Evolutionary conservation across 2,888 invertebrate species (phyloP).

Genomic region (Drosophila longiperda): DNA sequence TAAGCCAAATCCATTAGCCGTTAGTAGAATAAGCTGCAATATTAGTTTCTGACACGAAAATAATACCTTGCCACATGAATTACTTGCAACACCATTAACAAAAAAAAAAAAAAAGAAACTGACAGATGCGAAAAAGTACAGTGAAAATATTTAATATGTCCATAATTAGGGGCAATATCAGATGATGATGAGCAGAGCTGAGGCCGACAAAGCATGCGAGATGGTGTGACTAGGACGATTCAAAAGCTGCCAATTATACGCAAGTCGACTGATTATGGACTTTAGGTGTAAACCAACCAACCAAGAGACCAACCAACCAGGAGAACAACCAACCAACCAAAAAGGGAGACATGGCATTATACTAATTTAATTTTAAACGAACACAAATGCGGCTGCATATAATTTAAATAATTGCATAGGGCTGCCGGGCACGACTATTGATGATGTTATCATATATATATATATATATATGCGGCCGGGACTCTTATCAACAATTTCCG

Average conservation of each 20-base stretch:
- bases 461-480: neutral
- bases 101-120: constrained; percentile 11
- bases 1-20: constrained; percentile 4
- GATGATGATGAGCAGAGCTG: constrained; percentile 57
- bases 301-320: neutral
- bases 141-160: constrained; percentile 24
- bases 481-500: constrained; percentile 66
- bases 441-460: constrained; percentile 68
- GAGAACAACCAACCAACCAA: constrained; percentile 7
- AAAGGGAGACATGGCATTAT: constrained; percentile 58
- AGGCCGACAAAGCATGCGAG: constrained; percentile 67
- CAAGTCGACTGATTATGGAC: constrained; percentile 67
- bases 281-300: constrained; percentile 61
- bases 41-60: neutral
- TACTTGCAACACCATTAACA: constrained; percentile 39
- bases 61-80: constrained; percentile 23
- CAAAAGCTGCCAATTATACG: constrained; percentile 51
- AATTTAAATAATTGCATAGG: constrained; percentile 72
- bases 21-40: constrained; percentile 1
- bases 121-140: constrained; percentile 42
- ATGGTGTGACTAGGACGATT: constrained; percentile 63
- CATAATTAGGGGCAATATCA: constrained; percentile 65
- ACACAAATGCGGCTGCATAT: constrained; percentile 68
- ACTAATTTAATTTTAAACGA: constrained; percentile 77
- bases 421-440: constrained; percentile 53